Base-by-base conservation (phyloP, 2,797 vertebrate species). In the Siniperca obscura region DNA sequence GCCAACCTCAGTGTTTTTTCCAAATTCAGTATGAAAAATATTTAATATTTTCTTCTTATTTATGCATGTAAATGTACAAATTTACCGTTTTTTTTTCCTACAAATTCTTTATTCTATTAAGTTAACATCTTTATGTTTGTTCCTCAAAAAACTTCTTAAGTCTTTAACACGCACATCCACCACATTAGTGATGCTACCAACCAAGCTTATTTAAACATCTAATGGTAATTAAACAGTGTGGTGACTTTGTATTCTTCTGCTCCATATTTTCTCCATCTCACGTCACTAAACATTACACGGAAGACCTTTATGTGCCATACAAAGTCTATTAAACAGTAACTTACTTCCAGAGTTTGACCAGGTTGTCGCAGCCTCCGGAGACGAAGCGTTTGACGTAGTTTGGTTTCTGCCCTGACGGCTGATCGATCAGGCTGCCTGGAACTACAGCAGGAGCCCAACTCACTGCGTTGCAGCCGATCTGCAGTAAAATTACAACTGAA, bases 391-490 rank as follows among this genome's bases (percentile, higher is more conserved):
- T 99, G 90, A 98, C 94, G 74, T 97, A 98, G 93, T 95, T 98
- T 21, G 98, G 98, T 80, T 98, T 99, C 90, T 99, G 98, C 67
- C 97, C 96, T 0, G 97, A 96, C 0, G 97, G 98, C 71, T 98
- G 98, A 64, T 99, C 98, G 27, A 99, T 96, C 40, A 99, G 96
- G 76, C 97, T 98, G 48, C 98, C 98, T 0, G 98, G 98, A 4
- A 97, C 93, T 7, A 99, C 97, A 1, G 98, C 97, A 42, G 98
- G 98, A 80, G 98, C 98, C 98, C 98, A 99, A 70, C 98, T 99
- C 83, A 99, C 98, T 0, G 98, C 98, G 27, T 99, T 99, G 86
- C 98, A 99, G 85, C 98, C 98, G 0, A 99, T 99, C 98, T 99
- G 85, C 17, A 42, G 68, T 2, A 77, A 44, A 64, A 42, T 14